Base-by-base conservation (phyloP, 2,797 vertebrate species). In the Protosalanx chinensis region DNA sequence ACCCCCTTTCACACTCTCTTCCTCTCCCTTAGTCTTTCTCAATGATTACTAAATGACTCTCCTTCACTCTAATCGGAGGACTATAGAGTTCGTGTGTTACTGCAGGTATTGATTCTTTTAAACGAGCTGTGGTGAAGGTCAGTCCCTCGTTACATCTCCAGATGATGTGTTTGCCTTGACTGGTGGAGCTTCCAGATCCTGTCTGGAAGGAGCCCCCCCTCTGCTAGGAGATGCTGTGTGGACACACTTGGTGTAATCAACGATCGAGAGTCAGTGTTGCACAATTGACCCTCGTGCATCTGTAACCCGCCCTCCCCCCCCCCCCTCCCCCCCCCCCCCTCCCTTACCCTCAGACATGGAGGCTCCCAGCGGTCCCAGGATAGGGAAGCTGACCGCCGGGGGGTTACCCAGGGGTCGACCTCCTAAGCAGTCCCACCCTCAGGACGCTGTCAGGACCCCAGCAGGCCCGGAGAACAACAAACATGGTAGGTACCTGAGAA, bases 351-450 rank as follows among this genome's bases (percentile, higher is more conserved):
- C 70, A 93, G 92, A 87, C 81, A 93, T 94, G 93, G 92, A 93
- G 77, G 89, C 84, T 84, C 88, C 89, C 66, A 92, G 90, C 71
- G 85, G 91, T 80, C 86, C 86, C 74, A 88, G 90, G 76, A 77
- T 91, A 80, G 91, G 86, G 85, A 93, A 92, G 82, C 85, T 90
- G 82, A 88, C 90, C 67, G 87, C 90, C 32, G 85, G 88, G 49
- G 87, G 86, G 73, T 74, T 89, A 73, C 83, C 91, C 76, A 88
- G 90, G 84, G 85, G 87, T 81, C 90, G 91, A 62, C 86, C 80
- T 74, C 76, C 87, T 68, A 94, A 92, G 78, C 90, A 90, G 20
- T 83, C 89, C 79, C 90, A 88, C 78, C 82, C 82, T 35, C 89
- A 88, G 59, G 91, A 93, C 79, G 79, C 86, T 64, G 80, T 88